Conservation (phyloP, 2,888 invertebrate genomes). For the Ophraella communa region DNA sequence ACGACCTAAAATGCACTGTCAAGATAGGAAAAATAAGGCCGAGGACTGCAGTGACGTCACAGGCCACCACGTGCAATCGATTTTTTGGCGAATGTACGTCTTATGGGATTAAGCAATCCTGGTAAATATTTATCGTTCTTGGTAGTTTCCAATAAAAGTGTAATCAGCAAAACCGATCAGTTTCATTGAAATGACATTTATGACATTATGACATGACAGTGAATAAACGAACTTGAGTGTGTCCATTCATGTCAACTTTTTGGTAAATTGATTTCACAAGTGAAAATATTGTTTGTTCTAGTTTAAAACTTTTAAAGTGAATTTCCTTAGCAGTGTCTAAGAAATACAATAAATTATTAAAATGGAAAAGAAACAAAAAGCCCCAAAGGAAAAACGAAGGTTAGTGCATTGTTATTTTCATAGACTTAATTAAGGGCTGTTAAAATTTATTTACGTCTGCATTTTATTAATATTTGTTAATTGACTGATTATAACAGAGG, state of each 20-base stretch:
- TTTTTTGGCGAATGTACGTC: too few relatives aligned
- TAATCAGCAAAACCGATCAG: background rate
- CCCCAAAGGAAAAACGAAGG: conserved; percentile 74
- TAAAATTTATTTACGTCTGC: background rate
- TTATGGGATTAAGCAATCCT: too few relatives aligned
- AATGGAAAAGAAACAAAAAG: conserved; percentile 55
- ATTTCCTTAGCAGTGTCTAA: conserved; percentile 60
- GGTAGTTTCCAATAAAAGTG: background rate
- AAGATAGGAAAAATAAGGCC: too few relatives aligned
- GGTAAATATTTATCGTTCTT: too few relatives aligned
- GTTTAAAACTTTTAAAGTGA: conserved; percentile 39
- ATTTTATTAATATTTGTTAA: background rate
- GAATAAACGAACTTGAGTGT: background rate
- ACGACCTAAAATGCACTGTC: too few relatives aligned
- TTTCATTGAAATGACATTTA: background rate
- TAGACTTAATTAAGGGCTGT: background rate
- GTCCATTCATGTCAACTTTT: conserved; percentile 2
- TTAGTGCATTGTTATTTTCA: conserved; percentile 56
- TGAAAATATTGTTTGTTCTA: conserved; percentile 20
- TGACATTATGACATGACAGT: background rate
- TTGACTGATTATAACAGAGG: too few relatives aligned
- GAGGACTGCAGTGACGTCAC: too few relatives aligned
- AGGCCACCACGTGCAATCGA: too few relatives aligned
- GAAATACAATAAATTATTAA: conserved; percentile 49
- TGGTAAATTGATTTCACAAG: conserved; percentile 8